Conservation (phyloP, 2,113 vertebrate genomes). For the Ondatra zibethicus region DNA sequence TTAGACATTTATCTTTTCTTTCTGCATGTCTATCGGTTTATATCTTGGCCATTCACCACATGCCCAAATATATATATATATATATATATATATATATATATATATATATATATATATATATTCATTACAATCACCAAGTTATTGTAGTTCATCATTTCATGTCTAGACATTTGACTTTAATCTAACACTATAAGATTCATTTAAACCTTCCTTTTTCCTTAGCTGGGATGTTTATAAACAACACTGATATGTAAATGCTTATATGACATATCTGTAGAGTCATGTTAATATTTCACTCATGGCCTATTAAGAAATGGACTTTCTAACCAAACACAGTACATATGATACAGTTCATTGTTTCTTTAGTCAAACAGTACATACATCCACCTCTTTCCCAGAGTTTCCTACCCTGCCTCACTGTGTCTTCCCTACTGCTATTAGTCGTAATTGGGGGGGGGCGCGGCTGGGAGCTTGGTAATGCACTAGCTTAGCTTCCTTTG, state of each 20-base stretch:
- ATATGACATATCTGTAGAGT: neutral
- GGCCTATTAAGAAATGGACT: neutral
- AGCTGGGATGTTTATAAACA: neutral
- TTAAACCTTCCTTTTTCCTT: neutral
- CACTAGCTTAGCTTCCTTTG: neutral
- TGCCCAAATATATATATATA: fast-evolving
- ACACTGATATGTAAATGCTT: neutral
- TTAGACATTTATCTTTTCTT: neutral
- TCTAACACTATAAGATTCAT: neutral
- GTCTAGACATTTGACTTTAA: neutral
- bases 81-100: too few species aligned
- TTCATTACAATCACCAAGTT: neutral
- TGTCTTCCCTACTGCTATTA: neutral
- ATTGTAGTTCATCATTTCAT: neutral
- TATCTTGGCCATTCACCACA: neutral
- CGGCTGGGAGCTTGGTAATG: too few species aligned
- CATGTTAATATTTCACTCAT: neutral
- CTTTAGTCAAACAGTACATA: neutral
- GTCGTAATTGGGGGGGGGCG: neutral
- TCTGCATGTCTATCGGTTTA: neutral
- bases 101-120: neutral
- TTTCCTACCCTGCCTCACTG: neutral
- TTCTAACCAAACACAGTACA: neutral
- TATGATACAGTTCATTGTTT: neutral
- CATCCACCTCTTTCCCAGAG: neutral